Conservation (phyloP, 2,797 vertebrate species). For the Eulemur albifrons region DNA sequence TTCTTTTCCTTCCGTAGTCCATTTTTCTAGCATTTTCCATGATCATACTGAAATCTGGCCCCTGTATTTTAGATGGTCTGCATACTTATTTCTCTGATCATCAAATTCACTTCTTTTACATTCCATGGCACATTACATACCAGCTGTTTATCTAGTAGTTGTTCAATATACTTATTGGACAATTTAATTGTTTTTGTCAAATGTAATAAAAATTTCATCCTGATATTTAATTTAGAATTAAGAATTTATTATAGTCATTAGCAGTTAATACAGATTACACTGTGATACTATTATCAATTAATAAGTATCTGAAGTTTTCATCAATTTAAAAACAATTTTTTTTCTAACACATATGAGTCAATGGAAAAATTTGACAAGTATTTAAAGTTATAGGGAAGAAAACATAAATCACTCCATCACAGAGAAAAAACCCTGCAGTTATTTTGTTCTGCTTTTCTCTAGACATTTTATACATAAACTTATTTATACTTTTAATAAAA, state of each 20-base stretch:
- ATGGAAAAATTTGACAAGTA: neutral
- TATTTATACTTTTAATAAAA: neutral
- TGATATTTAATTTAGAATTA: conserved; percentile 27
- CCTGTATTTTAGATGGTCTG: neutral
- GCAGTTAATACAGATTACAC: neutral
- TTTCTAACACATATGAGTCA: neutral
- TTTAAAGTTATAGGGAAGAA: neutral
- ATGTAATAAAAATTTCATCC: neutral
- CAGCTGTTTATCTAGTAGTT: neutral
- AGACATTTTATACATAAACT: neutral
- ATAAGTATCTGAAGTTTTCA: neutral
- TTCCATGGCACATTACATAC: neutral
- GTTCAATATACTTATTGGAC: neutral
- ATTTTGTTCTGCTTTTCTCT: conserved; percentile 2
- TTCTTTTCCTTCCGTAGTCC: neutral
- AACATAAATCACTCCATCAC: neutral
- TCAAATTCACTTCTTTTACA: neutral
- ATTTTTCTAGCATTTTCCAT: neutral
- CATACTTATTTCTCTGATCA: neutral
- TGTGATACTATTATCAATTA: neutral
- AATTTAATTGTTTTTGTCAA: conserved; percentile 23
- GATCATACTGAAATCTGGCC: neutral
- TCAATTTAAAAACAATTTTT: neutral
- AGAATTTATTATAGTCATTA: neutral
- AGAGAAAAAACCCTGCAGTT: neutral